phyloP scores from a whole-genome alignment of 2,888 invertebrate genomes.

The Watsonalla cultraria region DNA sequence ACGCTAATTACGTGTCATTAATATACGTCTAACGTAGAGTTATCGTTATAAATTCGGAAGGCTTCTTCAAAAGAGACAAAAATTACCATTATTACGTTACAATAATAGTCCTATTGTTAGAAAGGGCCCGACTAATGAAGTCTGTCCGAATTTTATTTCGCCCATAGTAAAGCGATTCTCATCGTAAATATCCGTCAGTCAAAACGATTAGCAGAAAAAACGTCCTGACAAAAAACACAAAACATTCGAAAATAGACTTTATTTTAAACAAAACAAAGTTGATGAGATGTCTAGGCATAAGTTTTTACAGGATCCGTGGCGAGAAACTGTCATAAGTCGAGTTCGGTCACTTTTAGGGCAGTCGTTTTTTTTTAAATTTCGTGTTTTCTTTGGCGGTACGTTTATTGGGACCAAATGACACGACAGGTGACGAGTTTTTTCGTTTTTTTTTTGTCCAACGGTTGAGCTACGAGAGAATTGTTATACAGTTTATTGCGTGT shows the following conservation, averaged over 20 bases:
- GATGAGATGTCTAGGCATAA: conserved; percentile 8
- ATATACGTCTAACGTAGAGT: background rate
- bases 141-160: conserved; percentile 63
- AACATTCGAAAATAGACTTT: conserved; percentile 20
- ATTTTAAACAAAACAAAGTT: conserved; percentile 3
- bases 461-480: conserved; percentile 53
- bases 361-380: conserved; percentile 57
- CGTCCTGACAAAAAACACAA: conserved; percentile 39
- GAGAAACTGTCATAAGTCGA: conserved; percentile 55
- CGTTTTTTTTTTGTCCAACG: conserved; percentile 18
- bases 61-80: conserved; percentile 46
- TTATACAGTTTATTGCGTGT: conserved; percentile 75
- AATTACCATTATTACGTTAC: conserved; percentile 49
- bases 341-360: conserved; percentile 66
- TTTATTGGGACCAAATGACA: conserved; percentile 77
- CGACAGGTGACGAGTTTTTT: conserved; percentile 73
- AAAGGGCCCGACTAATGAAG: conserved; percentile 70
- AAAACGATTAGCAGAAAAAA: conserved; percentile 65
- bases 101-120: conserved; percentile 42
- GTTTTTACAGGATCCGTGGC: conserved; percentile 20
- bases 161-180: conserved; percentile 64
- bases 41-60: conserved; percentile 50
- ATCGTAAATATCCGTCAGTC: conserved; percentile 75
- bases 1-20: background rate
- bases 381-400: conserved; percentile 72